Evolutionary conservation across 2,888 invertebrate genomes (phyloP).

Genomic region (Lingula anatina): DNA sequence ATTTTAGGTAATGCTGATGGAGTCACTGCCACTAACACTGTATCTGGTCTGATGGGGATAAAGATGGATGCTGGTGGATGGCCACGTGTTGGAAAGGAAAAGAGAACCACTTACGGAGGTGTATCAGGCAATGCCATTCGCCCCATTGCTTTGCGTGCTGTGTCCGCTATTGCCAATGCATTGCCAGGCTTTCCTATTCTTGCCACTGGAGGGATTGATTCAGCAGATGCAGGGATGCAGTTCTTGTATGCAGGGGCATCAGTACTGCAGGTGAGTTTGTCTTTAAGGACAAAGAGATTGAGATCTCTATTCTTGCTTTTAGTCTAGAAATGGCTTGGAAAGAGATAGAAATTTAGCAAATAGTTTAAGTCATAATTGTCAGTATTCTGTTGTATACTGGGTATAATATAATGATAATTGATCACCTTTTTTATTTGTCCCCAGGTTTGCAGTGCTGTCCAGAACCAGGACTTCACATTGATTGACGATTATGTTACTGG

Average conservation of each 20-base stretch:
- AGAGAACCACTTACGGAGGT: conserved; percentile 88
- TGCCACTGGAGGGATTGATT: conserved; percentile 95
- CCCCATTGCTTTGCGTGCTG: conserved; percentile 86
- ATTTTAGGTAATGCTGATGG: conserved; percentile 80
- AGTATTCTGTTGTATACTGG: no score
- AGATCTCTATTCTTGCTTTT: no score
- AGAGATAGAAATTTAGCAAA: no score
- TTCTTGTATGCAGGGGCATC: conserved; percentile 90
- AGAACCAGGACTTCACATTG: conserved; percentile 97
- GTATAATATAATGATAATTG: no score
- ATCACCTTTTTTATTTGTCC: conserved; percentile 7
- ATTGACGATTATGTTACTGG: conserved; percentile 92
- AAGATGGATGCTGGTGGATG: conserved; percentile 78
- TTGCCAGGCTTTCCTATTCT: conserved; percentile 87
- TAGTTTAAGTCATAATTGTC: no score
- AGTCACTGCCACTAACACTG: conserved; percentile 96
- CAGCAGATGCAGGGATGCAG: conserved; percentile 91
- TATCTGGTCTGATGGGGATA: conserved; percentile 88
- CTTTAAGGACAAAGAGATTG: no score
- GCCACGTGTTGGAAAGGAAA: conserved; percentile 80
- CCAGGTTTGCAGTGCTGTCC: conserved; percentile 88
- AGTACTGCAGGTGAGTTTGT: conserved; percentile 70
- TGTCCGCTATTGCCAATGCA: conserved; percentile 77
- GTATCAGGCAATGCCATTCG: conserved; percentile 91
- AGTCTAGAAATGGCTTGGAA: no score